Percentiles rank a stretch among this genome's conserved stretches.
phyloP scores from a whole-genome alignment of 2,888 invertebrate species.

The Neocrepidodera transversa region DNA sequence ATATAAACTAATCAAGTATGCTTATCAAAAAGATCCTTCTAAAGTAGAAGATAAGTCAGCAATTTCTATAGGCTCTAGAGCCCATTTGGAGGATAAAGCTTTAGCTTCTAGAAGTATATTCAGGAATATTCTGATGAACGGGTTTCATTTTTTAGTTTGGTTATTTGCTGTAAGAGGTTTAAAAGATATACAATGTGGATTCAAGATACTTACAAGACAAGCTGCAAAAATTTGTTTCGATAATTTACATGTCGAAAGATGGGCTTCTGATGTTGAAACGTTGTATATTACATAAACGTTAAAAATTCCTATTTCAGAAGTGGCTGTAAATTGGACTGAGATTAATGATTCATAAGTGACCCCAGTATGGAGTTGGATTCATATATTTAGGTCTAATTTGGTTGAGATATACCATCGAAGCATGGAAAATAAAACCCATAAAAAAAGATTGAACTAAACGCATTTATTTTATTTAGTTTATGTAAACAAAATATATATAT shows the following conservation, averaged over 20 bases:
- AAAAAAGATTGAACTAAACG: slow-evolving; percentile 27
- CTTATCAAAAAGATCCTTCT: slow-evolving; percentile 63
- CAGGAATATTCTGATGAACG: slow-evolving; percentile 94
- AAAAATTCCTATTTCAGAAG: slow-evolving; percentile 84
- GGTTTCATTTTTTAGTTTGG: slow-evolving; percentile 96
- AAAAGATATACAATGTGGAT: slow-evolving; percentile 97
- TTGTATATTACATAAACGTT: slow-evolving; percentile 89
- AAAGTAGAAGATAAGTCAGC: slow-evolving; percentile 64
- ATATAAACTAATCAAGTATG: slow-evolving; percentile 61
- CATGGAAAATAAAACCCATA: slow-evolving; percentile 73
- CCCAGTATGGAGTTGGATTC: slow-evolving; percentile 95
- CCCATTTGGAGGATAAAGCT: slow-evolving; percentile 93
- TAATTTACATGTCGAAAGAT: slow-evolving; percentile 93
- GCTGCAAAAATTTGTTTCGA: slow-evolving; percentile 82
- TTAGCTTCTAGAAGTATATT: slow-evolving; percentile 79
- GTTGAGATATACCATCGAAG: slow-evolving; percentile 86
- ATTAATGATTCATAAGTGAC: slow-evolving; percentile 91
- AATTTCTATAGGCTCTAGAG: slow-evolving; percentile 90
- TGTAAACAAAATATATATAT: too few relatives aligned
- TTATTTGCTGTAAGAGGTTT: slow-evolving; percentile 89
- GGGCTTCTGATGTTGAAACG: slow-evolving; percentile 99
- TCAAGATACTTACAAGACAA: slow-evolving; percentile 89
- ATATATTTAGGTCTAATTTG: slow-evolving; percentile 95
- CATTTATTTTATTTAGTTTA: too few relatives aligned
- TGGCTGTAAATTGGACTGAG: slow-evolving; percentile 95